Evolutionary conservation across 2,113 vertebrate genomes (phyloP), one percentile per base, ranked within the genome.

Genomic region (Nothobranchius kuhntae): DNA sequence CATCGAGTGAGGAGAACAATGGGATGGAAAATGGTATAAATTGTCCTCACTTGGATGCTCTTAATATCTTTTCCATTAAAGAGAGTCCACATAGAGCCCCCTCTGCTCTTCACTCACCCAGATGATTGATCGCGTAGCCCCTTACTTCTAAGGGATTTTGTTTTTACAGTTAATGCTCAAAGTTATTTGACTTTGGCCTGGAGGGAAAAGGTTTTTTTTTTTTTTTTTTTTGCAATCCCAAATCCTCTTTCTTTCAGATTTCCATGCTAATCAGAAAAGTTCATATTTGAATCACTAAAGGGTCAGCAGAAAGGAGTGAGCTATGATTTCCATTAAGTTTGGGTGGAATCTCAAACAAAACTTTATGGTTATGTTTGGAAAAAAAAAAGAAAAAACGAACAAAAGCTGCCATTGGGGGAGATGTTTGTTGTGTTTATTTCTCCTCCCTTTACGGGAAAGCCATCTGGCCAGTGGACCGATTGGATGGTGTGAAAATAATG

Each of bases 391-490:
- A 21, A 14, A 45, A 45, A 45, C 11, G 2, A 51, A 6, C 35
- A 53, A 50, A 21, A 63, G 50, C 69, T 57, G 63, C 64, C 8
- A 40, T 65, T 61, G 63, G 53, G 57, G 40, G 13, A 53, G 65
- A 30, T 30, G 2, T 77, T 65, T 73, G 46, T 87, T 77, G 60
- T 72, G 73, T 67, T 80, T 81, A 73, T 91, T 90, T 83, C 92
- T 92, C 61, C 35, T 8, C 76, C 72, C 82, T 91, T 91, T 88
- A 90, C 90, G 88, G 89, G 80, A 91, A 80, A 81, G 84, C 91
- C 93, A 93, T 93, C 92, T 94, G 93, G 89, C 81, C 86, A 75
- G 78, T 80, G 83, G 77, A 77, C 85, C 72, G 91, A 93, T 92
- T 93, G 92, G 85, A 79, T 54, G 69, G 67, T 86, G 89, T 91